Evolutionary conservation across 2,888 invertebrate genomes (phyloP).

Genomic region (Scaptomyza tumidula): DNA sequence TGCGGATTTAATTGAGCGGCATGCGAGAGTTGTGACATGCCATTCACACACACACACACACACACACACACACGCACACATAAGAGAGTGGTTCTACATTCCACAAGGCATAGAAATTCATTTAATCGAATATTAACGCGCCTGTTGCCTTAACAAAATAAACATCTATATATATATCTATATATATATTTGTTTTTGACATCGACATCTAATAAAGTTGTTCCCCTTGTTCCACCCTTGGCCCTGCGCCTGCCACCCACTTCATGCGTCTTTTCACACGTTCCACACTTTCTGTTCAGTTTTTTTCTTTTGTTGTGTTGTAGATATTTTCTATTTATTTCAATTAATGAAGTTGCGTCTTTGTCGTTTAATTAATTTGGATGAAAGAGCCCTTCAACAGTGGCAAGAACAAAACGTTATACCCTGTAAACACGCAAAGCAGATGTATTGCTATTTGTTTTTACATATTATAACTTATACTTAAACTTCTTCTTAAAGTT

Average conservation of each 20-base stretch:
- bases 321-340: slow-evolving; percentile 62
- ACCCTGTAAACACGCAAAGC: slow-evolving; percentile 7
- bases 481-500: neutral
- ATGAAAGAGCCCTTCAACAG: slow-evolving; percentile 44
- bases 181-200: slow-evolving; percentile 31
- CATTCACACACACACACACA: slow-evolving; percentile 32
- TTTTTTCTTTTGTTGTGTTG: slow-evolving; percentile 8
- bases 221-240: neutral
- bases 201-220: slow-evolving; percentile 42
- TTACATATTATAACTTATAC: neutral
- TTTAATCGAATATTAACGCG: slow-evolving; percentile 76
- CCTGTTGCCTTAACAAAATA: slow-evolving; percentile 61
- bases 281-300: slow-evolving; percentile 17
- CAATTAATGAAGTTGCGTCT: slow-evolving; percentile 74
- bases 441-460: neutral
- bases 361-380: slow-evolving; percentile 65
- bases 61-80: slow-evolving; percentile 6
- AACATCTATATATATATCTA: slow-evolving; percentile 1
- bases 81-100: neutral
- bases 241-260: neutral
- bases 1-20: slow-evolving; percentile 72
- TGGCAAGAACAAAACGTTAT: slow-evolving; percentile 2
- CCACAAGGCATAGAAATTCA: slow-evolving; percentile 48
- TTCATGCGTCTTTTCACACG: slow-evolving; percentile 38
- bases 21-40: slow-evolving; percentile 56